phyloP scores from a whole-genome alignment of 2,797 vertebrate species.

The Dromococcyx pavoninus region DNA sequence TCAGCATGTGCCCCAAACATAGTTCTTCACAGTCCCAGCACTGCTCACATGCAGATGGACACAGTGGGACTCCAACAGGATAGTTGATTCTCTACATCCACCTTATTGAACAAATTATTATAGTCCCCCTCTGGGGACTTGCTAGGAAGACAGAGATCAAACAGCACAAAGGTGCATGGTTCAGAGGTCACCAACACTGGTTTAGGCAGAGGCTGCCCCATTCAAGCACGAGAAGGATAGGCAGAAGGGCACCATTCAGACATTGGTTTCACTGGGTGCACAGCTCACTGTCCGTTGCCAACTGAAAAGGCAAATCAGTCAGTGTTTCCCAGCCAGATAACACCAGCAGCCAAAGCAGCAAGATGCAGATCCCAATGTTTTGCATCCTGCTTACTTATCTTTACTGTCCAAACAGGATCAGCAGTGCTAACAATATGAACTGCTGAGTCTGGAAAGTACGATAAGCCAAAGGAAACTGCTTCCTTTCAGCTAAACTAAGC shows the following conservation, averaged over 20 bases:
- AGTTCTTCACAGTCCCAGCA: not conserved
- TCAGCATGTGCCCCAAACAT: not conserved
- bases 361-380: constrained; percentile 4
- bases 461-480: constrained; percentile 57
- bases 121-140: not conserved
- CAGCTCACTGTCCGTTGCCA: not conserved
- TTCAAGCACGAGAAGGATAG: not conserved
- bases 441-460: constrained; percentile 60
- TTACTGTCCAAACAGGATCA: constrained; percentile 45
- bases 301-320: not conserved
- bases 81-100: not conserved
- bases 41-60: not conserved
- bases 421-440: constrained; percentile 54
- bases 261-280: not conserved
- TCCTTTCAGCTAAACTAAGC: constrained; percentile 44
- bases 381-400: constrained; percentile 45
- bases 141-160: not conserved
- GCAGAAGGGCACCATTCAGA: not conserved
- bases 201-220: not conserved
- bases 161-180: not conserved
- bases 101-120: not conserved
- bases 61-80: not conserved
- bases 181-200: not conserved
- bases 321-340: not conserved
- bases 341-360: not conserved